Evolutionary conservation across 2,888 invertebrate species (phyloP), one percentile per base, ranked within the genome.

Genomic region (Prostheceraeus crozeri): DNA sequence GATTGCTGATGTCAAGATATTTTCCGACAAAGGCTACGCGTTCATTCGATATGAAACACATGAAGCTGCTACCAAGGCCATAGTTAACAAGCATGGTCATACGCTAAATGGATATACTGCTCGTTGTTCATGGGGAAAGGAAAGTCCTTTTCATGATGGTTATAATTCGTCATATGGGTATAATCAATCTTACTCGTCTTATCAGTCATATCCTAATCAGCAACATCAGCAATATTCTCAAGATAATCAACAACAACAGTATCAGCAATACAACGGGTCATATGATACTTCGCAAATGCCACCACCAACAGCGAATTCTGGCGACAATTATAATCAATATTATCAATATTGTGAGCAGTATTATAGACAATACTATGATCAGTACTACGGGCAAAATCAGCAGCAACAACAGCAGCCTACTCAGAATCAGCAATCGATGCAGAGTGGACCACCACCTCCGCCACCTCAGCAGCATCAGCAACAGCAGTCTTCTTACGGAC

Each of bases 11-110:
- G 54, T 62, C n/a, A 35, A 46, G 11, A 31, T 62, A n/a, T 63
- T 58, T 36, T 56, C 59, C 25, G 62, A 62, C 8, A 62, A 62
- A 31, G 62, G 63, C 10, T 63, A 63, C 56, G 62, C 62, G 2
- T 62, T 62, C 23, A 46, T 62, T 8, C 63, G 56, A n/a, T 62
- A 58, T 45, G 62, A 31, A 2, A 62, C 25, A 11, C 61, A 62
- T n/a, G 62, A 62, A 14, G 25, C 55, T 8, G 62, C 62, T 1
- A 56, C 62, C n/a, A 28, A 27, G n/a, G 62, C 62, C 16, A 62
- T 62, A 8, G 28, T 33, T 19, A 58, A 33, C 40, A 59, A 33
- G 16, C 54, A 63, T 27, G 56, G 62, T 21, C 35, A 54, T 35
- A 40, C 35, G 16, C 63, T 62, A 21, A 57, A 35, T 25, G 62